phyloP scores from a whole-genome alignment of 2,797 vertebrate species.

The Spinus pinus region DNA sequence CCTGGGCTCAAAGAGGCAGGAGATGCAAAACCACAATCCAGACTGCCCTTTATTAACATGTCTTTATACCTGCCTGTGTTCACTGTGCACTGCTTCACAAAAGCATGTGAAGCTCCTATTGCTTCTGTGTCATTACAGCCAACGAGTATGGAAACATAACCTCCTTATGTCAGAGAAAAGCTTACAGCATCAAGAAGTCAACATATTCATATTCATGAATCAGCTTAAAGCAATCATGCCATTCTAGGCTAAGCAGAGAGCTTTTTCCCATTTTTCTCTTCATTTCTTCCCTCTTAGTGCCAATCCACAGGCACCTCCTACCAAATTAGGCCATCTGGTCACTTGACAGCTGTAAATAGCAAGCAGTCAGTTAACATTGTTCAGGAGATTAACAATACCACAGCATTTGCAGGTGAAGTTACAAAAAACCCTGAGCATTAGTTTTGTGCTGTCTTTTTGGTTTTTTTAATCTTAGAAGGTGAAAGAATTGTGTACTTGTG shows the following conservation, averaged over 20 bases:
- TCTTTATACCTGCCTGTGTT: fast-evolving
- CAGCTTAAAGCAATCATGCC: neutral
- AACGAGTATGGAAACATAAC: neutral
- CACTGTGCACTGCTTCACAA: neutral
- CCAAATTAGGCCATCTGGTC: neutral
- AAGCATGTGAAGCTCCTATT: neutral
- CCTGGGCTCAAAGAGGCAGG: neutral
- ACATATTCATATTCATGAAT: neutral
- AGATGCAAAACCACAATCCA: neutral
- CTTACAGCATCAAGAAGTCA: neutral
- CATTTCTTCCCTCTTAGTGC: neutral
- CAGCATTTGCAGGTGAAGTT: neutral
- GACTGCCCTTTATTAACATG: neutral
- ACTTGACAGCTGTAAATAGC: neutral
- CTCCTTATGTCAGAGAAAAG: neutral
- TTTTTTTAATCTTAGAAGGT: neutral
- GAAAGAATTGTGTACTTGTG: neutral
- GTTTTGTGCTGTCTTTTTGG: neutral
- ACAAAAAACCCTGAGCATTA: neutral
- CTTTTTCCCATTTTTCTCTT: neutral
- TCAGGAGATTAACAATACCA: neutral
- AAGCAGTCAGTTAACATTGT: neutral
- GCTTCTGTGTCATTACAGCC: neutral
- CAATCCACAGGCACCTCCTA: neutral
- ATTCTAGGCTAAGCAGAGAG: neutral